Conservation (phyloP, 2,888 invertebrate species). For the Habroteleia sp. region DNA sequence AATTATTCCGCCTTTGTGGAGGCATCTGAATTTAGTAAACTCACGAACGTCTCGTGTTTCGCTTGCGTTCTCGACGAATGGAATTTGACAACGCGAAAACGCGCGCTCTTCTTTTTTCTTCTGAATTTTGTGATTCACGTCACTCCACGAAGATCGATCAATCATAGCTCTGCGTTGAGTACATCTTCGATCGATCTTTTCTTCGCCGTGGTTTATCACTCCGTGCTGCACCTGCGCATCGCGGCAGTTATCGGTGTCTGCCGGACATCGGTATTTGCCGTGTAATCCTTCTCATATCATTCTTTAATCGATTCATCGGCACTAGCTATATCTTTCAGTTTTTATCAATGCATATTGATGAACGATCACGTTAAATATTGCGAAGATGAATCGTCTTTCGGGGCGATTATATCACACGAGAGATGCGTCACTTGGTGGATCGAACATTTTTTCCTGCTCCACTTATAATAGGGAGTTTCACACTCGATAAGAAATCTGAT, state of each 20-base stretch:
- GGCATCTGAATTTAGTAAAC: slow-evolving; percentile 25
- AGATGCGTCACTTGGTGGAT: not conserved
- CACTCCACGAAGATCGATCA: slow-evolving; percentile 16
- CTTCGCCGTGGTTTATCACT: slow-evolving; percentile 34
- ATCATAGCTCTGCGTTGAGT: slow-evolving; percentile 22
- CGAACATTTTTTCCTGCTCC: slow-evolving; percentile 4
- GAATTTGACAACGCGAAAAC: slow-evolving; percentile 7
- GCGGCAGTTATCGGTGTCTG: slow-evolving; percentile 29
- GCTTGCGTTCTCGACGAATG: not conserved
- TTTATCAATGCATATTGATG: slow-evolving; percentile 19
- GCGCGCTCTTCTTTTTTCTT: slow-evolving; percentile 1
- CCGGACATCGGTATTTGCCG: slow-evolving; percentile 34
- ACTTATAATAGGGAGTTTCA: slow-evolving; percentile 8
- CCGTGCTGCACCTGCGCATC: slow-evolving; percentile 6
- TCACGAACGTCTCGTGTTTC: slow-evolving; percentile 5
- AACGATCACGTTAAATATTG: slow-evolving; percentile 4
- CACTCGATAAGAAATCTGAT: slow-evolving; percentile 11
- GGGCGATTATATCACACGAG: slow-evolving; percentile 4
- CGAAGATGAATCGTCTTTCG: slow-evolving; percentile 16
- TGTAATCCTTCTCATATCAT: slow-evolving; percentile 48
- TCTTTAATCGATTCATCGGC: slow-evolving; percentile 51
- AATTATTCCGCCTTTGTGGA: slow-evolving; percentile 37
- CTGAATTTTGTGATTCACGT: slow-evolving; percentile 2
- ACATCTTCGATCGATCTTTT: slow-evolving; percentile 29
- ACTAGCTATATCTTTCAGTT: slow-evolving; percentile 7